phyloP scores from a whole-genome alignment of 2,113 vertebrate species.

The Etia nguti region DNA sequence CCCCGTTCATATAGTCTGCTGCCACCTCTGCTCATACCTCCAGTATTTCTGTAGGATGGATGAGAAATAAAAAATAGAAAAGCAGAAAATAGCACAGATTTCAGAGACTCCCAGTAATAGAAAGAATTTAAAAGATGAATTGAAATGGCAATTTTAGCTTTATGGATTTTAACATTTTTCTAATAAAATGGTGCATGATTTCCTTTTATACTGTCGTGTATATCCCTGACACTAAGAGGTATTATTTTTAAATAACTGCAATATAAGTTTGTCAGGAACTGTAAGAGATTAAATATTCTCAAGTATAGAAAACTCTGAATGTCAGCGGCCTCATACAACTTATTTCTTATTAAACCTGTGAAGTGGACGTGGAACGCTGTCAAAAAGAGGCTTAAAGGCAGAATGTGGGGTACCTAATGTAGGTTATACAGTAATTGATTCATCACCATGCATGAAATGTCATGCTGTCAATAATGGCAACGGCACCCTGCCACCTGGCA shows the following conservation, averaged over 20 bases:
- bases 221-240: background rate
- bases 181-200: background rate
- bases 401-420: background rate
- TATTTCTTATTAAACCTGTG: background rate
- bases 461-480: background rate
- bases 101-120: background rate
- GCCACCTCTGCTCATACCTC: background rate
- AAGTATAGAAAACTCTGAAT: background rate
- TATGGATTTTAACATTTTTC: background rate
- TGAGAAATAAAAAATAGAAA: background rate
- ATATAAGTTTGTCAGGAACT: background rate
- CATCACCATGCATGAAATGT: background rate
- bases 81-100: background rate
- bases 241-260: background rate
- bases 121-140: background rate
- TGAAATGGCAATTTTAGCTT: background rate
- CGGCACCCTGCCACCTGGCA: background rate
- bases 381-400: background rate
- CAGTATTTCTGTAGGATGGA: background rate
- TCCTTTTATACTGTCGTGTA: background rate
- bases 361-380: fast-evolving
- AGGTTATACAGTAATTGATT: background rate
- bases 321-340: fast-evolving
- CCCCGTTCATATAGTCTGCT: background rate
- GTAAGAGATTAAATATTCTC: background rate